Evolutionary conservation across 1,140 invertebrate species (phyloP).

Genomic region (Panagrolaimus sp.): DNA sequence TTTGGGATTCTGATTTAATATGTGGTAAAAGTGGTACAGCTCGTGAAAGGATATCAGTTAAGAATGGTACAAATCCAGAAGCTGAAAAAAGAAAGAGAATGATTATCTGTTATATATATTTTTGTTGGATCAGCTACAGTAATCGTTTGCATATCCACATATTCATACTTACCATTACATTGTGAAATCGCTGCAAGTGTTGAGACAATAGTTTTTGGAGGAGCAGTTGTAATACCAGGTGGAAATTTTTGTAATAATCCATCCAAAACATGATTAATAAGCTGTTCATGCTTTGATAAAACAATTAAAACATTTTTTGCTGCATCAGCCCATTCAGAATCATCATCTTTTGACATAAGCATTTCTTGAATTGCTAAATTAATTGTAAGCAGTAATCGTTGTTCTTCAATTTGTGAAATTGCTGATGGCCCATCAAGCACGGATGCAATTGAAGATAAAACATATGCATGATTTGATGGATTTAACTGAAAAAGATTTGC

Average conservation of each 20-base stretch:
- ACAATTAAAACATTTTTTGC: constrained; percentile 53
- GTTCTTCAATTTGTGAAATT: constrained; percentile 48
- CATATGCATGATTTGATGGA: constrained; percentile 35
- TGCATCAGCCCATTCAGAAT: constrained; percentile 51
- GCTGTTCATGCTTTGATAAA: constrained; percentile 40
- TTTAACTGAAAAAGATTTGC: constrained; percentile 32
- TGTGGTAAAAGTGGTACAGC: constrained; percentile 50
- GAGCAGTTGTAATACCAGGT: constrained; percentile 42
- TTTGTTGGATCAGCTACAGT: no score
- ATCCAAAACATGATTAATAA: constrained; percentile 51
- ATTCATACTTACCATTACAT: constrained; percentile 42
- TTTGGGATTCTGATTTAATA: constrained; percentile 47
- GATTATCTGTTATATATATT: no score
- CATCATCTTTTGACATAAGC: constrained; percentile 48
- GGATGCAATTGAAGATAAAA: constrained; percentile 32
- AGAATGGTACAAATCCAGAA: constrained; percentile 46
- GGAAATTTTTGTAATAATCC: constrained; percentile 53
- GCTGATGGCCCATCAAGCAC: constrained; percentile 27
- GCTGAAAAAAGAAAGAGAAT: constrained; percentile 32
- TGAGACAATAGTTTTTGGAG: constrained; percentile 49
- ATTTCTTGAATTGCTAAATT: constrained; percentile 57
- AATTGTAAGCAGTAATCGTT: constrained; percentile 52
- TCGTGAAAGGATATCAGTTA: constrained; percentile 51
- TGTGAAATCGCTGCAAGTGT: constrained; percentile 49
- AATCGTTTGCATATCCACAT: no score